These are phyloP conservation scores for Rhyacophila evoluta DNA, from an alignment of 2,888 invertebrate species.

Conservation along the genomic window DNA sequence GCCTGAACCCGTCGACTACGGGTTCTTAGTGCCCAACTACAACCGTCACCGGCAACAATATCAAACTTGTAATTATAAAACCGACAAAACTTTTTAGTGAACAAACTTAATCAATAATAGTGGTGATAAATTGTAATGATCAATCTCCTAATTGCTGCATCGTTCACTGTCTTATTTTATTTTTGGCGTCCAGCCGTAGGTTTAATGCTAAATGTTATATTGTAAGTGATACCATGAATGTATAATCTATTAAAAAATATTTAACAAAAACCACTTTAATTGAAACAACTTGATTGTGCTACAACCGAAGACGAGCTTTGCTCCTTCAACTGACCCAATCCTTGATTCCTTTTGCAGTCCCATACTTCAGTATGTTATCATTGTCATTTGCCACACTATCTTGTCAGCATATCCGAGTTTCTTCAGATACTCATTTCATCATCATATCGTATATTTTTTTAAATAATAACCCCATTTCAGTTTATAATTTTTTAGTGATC, in stretches of 20 bases:
- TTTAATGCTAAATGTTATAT: background rate
- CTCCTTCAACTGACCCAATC: no score
- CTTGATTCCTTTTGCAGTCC: no score
- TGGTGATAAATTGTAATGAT: conserved; percentile 11
- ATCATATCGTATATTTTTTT: no score
- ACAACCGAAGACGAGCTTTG: no score
- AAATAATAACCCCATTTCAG: no score
- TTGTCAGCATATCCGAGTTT: no score
- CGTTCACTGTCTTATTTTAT: background rate
- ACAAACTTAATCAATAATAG: conserved; percentile 11
- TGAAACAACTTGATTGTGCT: no score
- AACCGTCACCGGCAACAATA: background rate
- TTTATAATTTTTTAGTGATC: no score
- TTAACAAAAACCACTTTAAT: no score
- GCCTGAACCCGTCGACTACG: conserved; percentile 57
- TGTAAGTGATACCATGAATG: background rate
- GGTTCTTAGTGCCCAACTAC: background rate
- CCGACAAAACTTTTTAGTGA: background rate
- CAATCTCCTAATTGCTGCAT: background rate
- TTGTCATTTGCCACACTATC: no score
- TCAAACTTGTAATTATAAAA: conserved; percentile 10
- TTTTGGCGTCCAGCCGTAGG: conserved; percentile 7
- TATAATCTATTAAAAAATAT: background rate
- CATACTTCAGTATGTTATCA: no score
- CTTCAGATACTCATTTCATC: no score